Percentiles rank a stretch among this genome's conserved stretches.
Conservation (phyloP, 2,113 vertebrate genomes). For the Cephalopterus ornatus region DNA sequence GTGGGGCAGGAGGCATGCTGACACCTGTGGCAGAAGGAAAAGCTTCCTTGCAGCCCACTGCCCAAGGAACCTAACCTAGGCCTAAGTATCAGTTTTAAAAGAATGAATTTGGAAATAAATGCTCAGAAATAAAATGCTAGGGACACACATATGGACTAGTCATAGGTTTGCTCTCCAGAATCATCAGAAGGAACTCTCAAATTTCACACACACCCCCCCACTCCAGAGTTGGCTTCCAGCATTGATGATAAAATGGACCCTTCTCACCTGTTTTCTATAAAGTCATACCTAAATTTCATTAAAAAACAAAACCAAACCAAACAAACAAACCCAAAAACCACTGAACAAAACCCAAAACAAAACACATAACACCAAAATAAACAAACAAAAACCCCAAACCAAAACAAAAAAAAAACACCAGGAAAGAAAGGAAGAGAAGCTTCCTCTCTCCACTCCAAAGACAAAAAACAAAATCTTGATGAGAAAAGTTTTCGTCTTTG, state of each 20-base stretch:
- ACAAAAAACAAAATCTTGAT: not conserved
- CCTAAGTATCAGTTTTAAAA: not conserved
- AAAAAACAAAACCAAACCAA: not conserved
- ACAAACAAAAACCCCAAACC: too few species aligned
- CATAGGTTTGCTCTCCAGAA: not conserved
- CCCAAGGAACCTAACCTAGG: not conserved
- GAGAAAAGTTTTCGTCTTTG: not conserved
- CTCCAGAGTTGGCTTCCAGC: not conserved
- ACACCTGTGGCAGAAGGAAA: not conserved
- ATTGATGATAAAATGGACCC: not conserved
- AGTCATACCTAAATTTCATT: not conserved
- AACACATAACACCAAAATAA: too few species aligned
- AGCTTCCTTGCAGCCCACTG: not conserved
- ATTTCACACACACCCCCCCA: not conserved
- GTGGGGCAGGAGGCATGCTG: fast-evolving
- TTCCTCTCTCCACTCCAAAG: not conserved
- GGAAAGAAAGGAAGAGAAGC: not conserved
- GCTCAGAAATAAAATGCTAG: not conserved
- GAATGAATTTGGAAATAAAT: not conserved
- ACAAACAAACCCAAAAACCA: too few species aligned
- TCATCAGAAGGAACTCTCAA: not conserved
- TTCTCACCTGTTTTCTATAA: not conserved
- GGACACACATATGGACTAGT: too few species aligned
- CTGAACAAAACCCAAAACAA: too few species aligned
- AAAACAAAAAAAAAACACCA: too few species aligned